These are phyloP conservation scores for Subanguina moxae DNA, from an alignment of 1,140 invertebrate genomes.

Conservation along the genomic window DNA sequence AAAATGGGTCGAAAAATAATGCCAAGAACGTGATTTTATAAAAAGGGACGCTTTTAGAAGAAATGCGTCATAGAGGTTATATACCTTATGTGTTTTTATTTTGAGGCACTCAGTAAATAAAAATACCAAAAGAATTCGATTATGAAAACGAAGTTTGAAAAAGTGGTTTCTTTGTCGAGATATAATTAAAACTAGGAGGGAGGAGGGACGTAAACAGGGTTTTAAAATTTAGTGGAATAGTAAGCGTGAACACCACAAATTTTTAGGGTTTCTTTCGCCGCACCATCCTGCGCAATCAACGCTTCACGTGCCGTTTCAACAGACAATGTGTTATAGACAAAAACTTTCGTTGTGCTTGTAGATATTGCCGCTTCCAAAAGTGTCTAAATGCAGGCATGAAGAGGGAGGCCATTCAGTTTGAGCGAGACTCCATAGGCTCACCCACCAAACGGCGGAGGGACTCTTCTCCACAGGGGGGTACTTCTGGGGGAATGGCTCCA, in stretches of 20 bases:
- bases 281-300: constrained; percentile 89
- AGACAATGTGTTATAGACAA: constrained; percentile 85
- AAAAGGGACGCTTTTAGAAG: too few relatives aligned
- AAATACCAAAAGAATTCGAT: too few relatives aligned
- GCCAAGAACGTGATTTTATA: too few relatives aligned
- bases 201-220: too few relatives aligned
- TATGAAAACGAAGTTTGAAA: too few relatives aligned
- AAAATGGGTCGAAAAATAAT: too few relatives aligned
- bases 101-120: too few relatives aligned
- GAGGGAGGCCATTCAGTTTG: constrained; percentile 61
- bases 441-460: constrained; percentile 35
- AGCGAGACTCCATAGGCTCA: constrained; percentile 54
- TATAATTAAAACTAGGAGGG: too few relatives aligned
- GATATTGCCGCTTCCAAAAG: constrained; percentile 65
- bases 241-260: background rate
- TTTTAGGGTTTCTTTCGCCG: constrained; percentile 83
- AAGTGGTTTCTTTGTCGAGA: too few relatives aligned
- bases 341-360: constrained; percentile 61
- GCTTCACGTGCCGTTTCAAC: constrained; percentile 89
- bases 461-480: background rate
- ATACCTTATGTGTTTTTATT: too few relatives aligned
- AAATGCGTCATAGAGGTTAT: too few relatives aligned
- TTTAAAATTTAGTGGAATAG: too few relatives aligned
- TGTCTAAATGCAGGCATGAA: constrained; percentile 63
- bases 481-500: background rate